These are phyloP conservation scores for Nibea coibor DNA, from an alignment of 2,113 vertebrate species.

Conservation along the genomic window DNA sequence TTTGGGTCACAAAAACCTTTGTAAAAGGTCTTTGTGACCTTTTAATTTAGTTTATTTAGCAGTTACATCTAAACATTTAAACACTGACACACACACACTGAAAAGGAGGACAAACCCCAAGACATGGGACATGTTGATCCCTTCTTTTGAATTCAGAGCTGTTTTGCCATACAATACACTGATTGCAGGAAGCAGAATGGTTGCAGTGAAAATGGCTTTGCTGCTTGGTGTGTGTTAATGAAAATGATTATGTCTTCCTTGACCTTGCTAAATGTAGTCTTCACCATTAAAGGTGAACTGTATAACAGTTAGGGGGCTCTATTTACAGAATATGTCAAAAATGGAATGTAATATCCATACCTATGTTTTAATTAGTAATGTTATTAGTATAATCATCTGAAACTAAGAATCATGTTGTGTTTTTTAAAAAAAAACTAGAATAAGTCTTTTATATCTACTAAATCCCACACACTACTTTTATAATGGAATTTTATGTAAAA, in stretches of 20 bases:
- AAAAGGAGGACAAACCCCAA: background rate
- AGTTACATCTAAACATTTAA: too few relatives aligned
- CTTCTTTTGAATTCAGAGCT: background rate
- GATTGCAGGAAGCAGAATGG: background rate
- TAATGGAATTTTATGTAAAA: too few relatives aligned
- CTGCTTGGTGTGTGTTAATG: background rate
- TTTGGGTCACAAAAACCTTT: conserved; percentile 60
- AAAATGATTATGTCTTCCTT: background rate
- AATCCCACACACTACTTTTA: too few relatives aligned
- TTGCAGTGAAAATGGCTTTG: background rate
- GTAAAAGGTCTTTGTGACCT: conserved; percentile 54
- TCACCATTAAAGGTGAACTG: background rate
- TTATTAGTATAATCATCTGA: too few relatives aligned
- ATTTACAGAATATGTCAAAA: background rate
- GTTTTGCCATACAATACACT: background rate
- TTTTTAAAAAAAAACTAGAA: too few relatives aligned
- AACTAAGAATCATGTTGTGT: too few relatives aligned
- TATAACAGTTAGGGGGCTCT: too few relatives aligned
- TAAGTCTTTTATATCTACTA: too few relatives aligned
- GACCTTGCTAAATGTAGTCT: background rate
- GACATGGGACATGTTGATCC: background rate
- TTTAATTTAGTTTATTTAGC: background rate
- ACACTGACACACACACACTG: background rate
- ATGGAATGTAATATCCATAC: background rate
- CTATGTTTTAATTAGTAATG: too few relatives aligned